phyloP scores from a whole-genome alignment of 2,113 vertebrate genomes.

The Oreochromis niloticus region DNA sequence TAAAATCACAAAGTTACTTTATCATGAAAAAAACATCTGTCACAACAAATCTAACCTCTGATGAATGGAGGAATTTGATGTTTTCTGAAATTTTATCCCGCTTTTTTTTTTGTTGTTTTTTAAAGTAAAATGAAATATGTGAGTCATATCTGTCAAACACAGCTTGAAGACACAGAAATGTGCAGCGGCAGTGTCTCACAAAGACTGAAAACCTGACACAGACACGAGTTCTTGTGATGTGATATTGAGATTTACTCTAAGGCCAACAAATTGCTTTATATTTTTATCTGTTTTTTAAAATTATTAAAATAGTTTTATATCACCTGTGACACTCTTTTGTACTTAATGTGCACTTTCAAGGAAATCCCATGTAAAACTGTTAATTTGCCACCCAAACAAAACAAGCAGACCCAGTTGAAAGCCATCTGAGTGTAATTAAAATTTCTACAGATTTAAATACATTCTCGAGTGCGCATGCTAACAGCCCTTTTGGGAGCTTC shows the following conservation, averaged over 20 bases:
- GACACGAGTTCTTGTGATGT: neutral
- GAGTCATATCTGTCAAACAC: neutral
- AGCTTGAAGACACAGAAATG: neutral
- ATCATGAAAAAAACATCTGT: neutral
- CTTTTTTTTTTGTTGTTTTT: neutral
- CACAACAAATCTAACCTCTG: neutral
- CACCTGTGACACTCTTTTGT: slow-evolving; percentile 2
- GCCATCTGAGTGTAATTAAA: slow-evolving; percentile 50
- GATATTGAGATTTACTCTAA: neutral
- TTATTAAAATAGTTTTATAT: neutral
- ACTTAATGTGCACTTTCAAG: neutral
- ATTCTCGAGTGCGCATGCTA: slow-evolving; percentile 12
- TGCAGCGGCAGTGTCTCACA: neutral
- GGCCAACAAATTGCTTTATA: neutral
- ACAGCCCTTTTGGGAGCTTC: slow-evolving; percentile 46
- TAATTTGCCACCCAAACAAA: slow-evolving; percentile 35
- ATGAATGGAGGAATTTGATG: neutral
- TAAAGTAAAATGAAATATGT: neutral
- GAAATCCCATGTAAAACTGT: slow-evolving; percentile 9
- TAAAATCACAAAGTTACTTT: neutral
- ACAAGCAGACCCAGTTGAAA: slow-evolving; percentile 35
- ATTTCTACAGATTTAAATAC: slow-evolving; percentile 51
- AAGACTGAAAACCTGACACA: neutral
- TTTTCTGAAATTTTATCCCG: neutral
- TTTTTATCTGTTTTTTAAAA: neutral